Evolutionary conservation across 2,888 invertebrate species (phyloP).

Genomic region (Chouioia cunea): DNA sequence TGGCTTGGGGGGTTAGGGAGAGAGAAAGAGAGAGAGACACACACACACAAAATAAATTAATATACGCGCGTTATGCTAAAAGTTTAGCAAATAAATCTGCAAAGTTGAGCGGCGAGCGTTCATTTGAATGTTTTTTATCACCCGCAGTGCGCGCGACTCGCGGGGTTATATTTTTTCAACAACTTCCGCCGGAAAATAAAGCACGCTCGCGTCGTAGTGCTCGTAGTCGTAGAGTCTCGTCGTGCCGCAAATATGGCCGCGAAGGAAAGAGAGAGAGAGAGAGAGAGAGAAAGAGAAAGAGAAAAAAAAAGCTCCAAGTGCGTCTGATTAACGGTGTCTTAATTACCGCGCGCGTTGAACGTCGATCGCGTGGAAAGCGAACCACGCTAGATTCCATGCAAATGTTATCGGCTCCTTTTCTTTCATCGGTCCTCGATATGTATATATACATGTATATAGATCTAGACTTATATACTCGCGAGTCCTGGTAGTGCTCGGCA

Average conservation of each 20-base stretch:
- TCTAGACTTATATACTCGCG: too few relatives aligned
- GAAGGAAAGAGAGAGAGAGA: background rate
- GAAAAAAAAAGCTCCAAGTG: slow-evolving; percentile 19
- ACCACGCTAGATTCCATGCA: slow-evolving; percentile 55
- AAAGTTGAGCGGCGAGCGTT: slow-evolving; percentile 41
- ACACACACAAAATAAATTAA: slow-evolving; percentile 48
- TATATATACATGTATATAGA: too few relatives aligned
- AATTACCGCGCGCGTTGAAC: slow-evolving; percentile 51
- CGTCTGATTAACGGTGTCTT: slow-evolving; percentile 58
- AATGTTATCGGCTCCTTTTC: slow-evolving; percentile 51
- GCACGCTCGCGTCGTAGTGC: background rate
- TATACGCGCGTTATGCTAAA: slow-evolving; percentile 46
- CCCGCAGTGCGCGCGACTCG: slow-evolving; percentile 34
- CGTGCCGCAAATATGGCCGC: background rate
- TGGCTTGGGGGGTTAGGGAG: slow-evolving; percentile 10
- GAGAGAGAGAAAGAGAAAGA: background rate
- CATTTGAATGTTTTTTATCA: slow-evolving; percentile 50
- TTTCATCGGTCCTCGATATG: slow-evolving; percentile 29
- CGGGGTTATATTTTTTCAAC: slow-evolving; percentile 31
- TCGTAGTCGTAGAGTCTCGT: too few relatives aligned
- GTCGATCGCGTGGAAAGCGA: slow-evolving; percentile 21
- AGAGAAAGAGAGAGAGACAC: slow-evolving; percentile 16
- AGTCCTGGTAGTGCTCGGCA: slow-evolving; percentile 25
- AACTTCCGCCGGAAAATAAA: slow-evolving; percentile 10
- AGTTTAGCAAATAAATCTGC: slow-evolving; percentile 49